Evolutionary conservation across 2,113 vertebrate species (phyloP).

Genomic region (Panthera uncia): DNA sequence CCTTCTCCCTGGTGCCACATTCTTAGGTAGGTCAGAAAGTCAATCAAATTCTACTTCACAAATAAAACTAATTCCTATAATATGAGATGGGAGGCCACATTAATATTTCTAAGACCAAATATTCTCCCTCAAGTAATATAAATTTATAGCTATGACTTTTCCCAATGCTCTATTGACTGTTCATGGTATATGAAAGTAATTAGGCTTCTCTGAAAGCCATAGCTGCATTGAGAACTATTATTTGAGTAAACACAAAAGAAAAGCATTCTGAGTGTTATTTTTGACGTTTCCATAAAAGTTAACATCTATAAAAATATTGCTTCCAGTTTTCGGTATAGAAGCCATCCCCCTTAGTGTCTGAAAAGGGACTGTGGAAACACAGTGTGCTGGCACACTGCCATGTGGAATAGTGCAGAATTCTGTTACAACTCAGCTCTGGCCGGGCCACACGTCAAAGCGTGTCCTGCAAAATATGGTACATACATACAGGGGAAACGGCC

Average conservation of each 20-base stretch:
- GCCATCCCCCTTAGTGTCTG: not conserved
- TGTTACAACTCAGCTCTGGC: not conserved
- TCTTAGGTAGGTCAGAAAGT: slow-evolving; percentile 53
- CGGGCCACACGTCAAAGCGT: not conserved
- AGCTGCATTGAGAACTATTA: slow-evolving; percentile 21
- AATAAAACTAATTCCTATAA: slow-evolving; percentile 68
- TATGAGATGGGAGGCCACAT: slow-evolving; percentile 38
- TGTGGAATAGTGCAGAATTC: not conserved
- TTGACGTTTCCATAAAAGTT: slow-evolving; percentile 54
- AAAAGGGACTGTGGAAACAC: not conserved
- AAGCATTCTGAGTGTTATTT: slow-evolving; percentile 23
- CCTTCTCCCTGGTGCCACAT: slow-evolving; percentile 3
- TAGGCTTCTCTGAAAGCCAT: slow-evolving; percentile 55
- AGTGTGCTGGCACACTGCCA: rapidly evolving
- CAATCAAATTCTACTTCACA: slow-evolving; percentile 56
- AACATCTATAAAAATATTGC: slow-evolving; percentile 49
- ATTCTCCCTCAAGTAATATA: slow-evolving; percentile 71
- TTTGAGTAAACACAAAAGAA: slow-evolving; percentile 66
- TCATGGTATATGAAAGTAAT: slow-evolving; percentile 67
- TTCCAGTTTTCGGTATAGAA: slow-evolving; percentile 21
- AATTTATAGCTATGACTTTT: slow-evolving; percentile 68
- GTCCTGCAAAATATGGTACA: not conserved
- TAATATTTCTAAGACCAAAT: slow-evolving; percentile 69
- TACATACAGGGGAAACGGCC: not conserved
- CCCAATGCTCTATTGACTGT: slow-evolving; percentile 56